A percentile compares a stretch with the other conserved stretches of the same genome.
phyloP scores from a whole-genome alignment of 2,888 invertebrate species.

The Prosopocoilus inquinatus region DNA sequence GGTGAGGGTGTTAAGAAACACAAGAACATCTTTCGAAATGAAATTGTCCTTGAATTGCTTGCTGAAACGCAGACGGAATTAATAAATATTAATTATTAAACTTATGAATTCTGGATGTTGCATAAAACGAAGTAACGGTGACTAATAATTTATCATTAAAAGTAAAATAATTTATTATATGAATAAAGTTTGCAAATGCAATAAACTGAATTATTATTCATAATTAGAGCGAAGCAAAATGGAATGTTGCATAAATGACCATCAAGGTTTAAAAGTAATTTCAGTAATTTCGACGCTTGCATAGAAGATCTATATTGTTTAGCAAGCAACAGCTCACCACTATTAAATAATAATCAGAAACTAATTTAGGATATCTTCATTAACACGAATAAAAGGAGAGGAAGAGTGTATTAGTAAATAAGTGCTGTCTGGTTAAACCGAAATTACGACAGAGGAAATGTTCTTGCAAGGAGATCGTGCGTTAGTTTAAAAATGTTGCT shows the following conservation, averaged over 20 bases:
- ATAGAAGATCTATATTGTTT: not conserved
- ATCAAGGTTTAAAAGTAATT: no score
- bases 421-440: not conserved
- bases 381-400: not conserved
- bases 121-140: no score
- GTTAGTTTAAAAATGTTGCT: conserved; percentile 34
- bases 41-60: not conserved
- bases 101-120: no score
- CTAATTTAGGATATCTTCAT: not conserved
- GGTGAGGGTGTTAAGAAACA: conserved; percentile 1
- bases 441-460: not conserved
- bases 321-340: not conserved
- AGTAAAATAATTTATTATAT: no score
- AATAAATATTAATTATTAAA: no score
- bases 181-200: no score
- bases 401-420: not conserved
- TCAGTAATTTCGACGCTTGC: no score
- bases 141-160: no score
- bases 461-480: conserved; percentile 18
- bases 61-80: no score
- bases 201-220: no score
- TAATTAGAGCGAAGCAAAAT: no score
- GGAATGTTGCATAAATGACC: no score
- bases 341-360: conserved; percentile 5
- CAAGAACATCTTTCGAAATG: not conserved